Evolutionary conservation across 2,888 invertebrate species (phyloP).

Genomic region (Erebia aethiops): DNA sequence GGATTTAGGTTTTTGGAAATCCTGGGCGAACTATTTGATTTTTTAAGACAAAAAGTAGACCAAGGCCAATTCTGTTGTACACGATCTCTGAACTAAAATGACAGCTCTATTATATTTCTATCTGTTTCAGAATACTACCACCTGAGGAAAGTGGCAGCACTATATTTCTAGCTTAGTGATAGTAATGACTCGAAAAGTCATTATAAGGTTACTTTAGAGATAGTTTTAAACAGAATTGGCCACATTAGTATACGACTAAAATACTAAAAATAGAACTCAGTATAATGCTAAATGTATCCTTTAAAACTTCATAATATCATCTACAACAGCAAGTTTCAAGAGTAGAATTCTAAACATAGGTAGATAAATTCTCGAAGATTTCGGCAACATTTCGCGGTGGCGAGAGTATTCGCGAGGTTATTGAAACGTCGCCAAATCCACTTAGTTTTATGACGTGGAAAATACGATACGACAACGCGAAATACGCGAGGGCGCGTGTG

Average conservation of each 20-base stretch:
- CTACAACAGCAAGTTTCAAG: neutral
- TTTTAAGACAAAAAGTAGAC: too few relatives aligned
- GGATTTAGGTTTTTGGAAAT: too few relatives aligned
- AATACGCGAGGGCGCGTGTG: conserved; percentile 45
- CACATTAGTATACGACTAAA: neutral
- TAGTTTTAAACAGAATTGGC: neutral
- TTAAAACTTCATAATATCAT: neutral
- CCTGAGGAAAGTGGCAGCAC: too few relatives aligned
- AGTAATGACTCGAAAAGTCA: too few relatives aligned
- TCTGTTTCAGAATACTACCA: too few relatives aligned
- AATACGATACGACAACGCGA: conserved; percentile 61
- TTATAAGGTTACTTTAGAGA: too few relatives aligned
- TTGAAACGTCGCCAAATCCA: conserved; percentile 77
- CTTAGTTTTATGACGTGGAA: conserved; percentile 77
- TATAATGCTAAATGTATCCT: neutral
- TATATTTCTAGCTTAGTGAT: too few relatives aligned
- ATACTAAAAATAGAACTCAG: neutral
- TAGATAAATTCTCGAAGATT: conserved; percentile 1
- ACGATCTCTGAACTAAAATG: too few relatives aligned
- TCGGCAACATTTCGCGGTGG: conserved; percentile 34
- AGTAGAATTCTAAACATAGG: neutral
- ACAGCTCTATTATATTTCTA: too few relatives aligned
- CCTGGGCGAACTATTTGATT: too few relatives aligned
- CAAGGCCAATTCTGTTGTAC: too few relatives aligned
- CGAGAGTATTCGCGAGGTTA: conserved; percentile 58